These are phyloP conservation scores for Chrysolophus pictus DNA, from an alignment of 2,797 vertebrate genomes.

Conservation along the genomic window DNA sequence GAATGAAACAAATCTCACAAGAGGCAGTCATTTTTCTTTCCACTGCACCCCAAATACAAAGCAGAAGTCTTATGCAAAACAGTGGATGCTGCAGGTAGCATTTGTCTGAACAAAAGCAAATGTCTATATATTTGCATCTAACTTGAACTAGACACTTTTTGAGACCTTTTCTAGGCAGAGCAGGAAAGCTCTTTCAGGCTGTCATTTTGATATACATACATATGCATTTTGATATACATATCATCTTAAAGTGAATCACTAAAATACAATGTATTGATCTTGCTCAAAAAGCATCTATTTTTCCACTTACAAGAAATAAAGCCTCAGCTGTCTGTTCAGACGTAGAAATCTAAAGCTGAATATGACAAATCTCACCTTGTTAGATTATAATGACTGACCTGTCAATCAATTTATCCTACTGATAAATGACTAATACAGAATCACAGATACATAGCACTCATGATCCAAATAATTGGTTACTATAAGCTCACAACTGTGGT, in stretches of 20 bases:
- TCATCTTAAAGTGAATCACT: background rate
- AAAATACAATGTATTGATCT: background rate
- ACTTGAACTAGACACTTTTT: background rate
- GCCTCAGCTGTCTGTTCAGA: background rate
- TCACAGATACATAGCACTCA: background rate
- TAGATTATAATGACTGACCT: background rate
- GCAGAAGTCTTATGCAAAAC: background rate
- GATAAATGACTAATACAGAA: background rate
- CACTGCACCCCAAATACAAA: background rate
- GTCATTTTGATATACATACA: background rate
- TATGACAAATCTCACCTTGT: background rate
- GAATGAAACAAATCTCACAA: background rate
- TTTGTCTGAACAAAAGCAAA: background rate
- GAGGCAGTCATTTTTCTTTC: background rate
- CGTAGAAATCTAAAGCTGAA: background rate
- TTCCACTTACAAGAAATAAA: background rate
- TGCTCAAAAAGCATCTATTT: background rate
- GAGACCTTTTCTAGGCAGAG: background rate
- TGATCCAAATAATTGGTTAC: background rate
- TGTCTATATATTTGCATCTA: background rate
- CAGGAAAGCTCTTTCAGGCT: background rate
- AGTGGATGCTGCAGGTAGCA: background rate
- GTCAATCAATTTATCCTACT: background rate
- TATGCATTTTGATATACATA: no score
- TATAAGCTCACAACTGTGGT: background rate